Percentiles rank a stretch among this genome's conserved stretches.
Evolutionary conservation across 2,797 vertebrate species (phyloP).

Genomic region (Acridotheres tristis): DNA sequence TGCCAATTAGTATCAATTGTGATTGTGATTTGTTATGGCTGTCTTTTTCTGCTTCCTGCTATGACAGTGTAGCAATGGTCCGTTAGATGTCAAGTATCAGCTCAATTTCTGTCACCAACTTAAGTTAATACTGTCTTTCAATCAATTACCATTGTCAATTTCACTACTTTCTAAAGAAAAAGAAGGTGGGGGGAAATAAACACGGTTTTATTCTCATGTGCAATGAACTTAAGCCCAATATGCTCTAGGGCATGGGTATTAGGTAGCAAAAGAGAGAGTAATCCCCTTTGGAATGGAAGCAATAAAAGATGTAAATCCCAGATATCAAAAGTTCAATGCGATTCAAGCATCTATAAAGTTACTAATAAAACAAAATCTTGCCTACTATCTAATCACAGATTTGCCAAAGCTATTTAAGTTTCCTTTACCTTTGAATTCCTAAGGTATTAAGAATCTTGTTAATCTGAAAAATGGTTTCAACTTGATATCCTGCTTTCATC

Average conservation of each 20-base stretch:
- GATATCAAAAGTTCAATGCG: neutral
- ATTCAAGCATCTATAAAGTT: neutral
- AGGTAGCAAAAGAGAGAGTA: neutral
- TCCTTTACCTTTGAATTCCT: neutral
- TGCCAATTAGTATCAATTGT: slow-evolving; percentile 16
- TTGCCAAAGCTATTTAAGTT: neutral
- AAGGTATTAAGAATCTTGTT: neutral
- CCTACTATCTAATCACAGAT: neutral
- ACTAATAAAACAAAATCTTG: neutral
- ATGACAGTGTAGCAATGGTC: neutral
- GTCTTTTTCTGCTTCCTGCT: neutral
- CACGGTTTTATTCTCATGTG: neutral
- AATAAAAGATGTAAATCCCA: neutral
- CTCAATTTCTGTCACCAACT: neutral
- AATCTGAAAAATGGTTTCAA: neutral
- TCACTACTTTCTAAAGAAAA: neutral
- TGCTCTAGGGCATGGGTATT: neutral
- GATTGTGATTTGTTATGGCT: neutral
- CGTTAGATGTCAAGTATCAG: neutral
- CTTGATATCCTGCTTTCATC: neutral
- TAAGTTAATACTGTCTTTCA: neutral
- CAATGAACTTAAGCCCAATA: neutral
- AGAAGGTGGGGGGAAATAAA: neutral
- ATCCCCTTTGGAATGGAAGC: neutral
- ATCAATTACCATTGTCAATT: neutral